Percentiles rank a stretch among this genome's conserved stretches.
These are phyloP conservation scores for Brassicogethes aeneus DNA, from an alignment of 2,888 invertebrate genomes.

Conservation along the genomic window DNA sequence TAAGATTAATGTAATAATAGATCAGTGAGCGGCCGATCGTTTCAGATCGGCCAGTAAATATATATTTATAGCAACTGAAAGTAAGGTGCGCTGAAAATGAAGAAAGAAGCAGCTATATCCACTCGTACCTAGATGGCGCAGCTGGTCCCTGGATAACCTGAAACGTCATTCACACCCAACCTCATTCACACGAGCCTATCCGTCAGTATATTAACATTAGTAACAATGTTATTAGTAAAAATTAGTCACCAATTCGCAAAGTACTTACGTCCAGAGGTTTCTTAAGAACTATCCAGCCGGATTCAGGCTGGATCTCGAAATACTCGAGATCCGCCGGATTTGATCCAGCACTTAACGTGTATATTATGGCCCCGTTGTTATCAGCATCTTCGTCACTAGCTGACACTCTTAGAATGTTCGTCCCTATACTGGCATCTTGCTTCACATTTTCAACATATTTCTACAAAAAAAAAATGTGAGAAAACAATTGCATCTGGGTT, in stretches of 20 bases:
- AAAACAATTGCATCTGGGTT: neutral
- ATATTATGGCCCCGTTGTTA: conserved; percentile 91
- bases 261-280: conserved; percentile 95
- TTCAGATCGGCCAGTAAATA: conserved; percentile 10
- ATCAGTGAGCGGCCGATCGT: conserved; percentile 41
- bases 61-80: conserved; percentile 5
- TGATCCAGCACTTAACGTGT: conserved; percentile 81
- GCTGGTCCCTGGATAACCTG: conserved; percentile 13
- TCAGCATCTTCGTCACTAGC: conserved; percentile 97
- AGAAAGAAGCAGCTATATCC: conserved; percentile 51
- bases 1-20: conserved; percentile 31
- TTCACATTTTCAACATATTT: conserved; percentile 96
- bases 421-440: conserved; percentile 92
- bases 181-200: conserved; percentile 2
- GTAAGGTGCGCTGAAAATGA: conserved; percentile 61
- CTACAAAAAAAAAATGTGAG: conserved; percentile 45
- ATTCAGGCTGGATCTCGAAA: conserved; percentile 93
- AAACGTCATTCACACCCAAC: conserved; percentile 16
- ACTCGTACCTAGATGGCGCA: conserved; percentile 34
- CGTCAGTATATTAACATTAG: neutral
- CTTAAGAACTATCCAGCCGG: conserved; percentile 94
- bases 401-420: conserved; percentile 87
- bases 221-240: too few species aligned
- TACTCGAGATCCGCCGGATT: conserved; percentile 87
- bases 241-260: too few species aligned